Percentiles rank a stretch among this genome's conserved stretches.
Conservation (phyloP, 2,888 invertebrate genomes). For the Disparrhopalites patrizii region DNA sequence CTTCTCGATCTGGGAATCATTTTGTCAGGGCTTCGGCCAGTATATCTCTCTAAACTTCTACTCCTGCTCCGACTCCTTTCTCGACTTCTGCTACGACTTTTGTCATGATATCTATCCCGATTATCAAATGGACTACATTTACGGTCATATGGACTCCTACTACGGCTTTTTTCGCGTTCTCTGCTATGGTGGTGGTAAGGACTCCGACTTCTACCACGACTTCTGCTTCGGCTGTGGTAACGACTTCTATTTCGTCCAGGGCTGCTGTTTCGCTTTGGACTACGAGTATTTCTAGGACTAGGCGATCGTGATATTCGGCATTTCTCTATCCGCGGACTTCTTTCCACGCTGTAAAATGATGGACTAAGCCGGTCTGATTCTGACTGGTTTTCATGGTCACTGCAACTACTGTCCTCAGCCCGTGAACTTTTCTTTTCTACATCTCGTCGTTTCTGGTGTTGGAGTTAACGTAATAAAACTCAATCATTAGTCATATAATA, state of each 20-base stretch:
- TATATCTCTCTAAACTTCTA: too few relatives aligned
- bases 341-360: conserved; percentile 18
- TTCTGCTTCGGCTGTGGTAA: neutral
- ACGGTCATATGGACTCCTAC: too few relatives aligned
- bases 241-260: neutral
- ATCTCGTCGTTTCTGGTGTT: conserved; percentile 26
- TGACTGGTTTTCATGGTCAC: conserved; percentile 4
- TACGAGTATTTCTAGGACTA: conserved; percentile 2
- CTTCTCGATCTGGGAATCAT: too few relatives aligned
- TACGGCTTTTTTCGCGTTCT: neutral
- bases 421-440: conserved; percentile 8
- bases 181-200: neutral
- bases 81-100: neutral
- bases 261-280: conserved; percentile 21
- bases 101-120: neutral
- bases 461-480: neutral
- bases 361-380: conserved; percentile 11
- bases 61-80: neutral
- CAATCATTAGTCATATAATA: too few relatives aligned
- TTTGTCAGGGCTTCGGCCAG: too few relatives aligned
- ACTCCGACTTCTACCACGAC: neutral
- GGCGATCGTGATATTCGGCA: conserved; percentile 8
- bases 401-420: conserved; percentile 11
- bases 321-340: conserved; percentile 15
- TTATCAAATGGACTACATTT: neutral